A percentile compares a stretch with the other conserved stretches of the same genome.
phyloP scores from a whole-genome alignment of 2,113 vertebrate species.

The Excalfactoria chinensis region DNA sequence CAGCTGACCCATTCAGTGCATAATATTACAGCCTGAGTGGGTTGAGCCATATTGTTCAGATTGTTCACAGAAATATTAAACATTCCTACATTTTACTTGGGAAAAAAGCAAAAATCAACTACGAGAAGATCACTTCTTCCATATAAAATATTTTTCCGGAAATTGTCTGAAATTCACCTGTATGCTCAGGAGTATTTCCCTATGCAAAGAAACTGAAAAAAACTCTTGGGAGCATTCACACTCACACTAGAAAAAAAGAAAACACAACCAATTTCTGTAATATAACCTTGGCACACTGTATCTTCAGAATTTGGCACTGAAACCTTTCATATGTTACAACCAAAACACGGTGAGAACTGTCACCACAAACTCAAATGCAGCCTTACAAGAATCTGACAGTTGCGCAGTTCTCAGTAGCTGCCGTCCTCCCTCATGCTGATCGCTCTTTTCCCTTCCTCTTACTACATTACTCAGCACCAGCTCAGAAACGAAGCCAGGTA shows the following conservation, averaged over 20 bases:
- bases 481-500: constrained; percentile 26
- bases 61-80: constrained; percentile 37
- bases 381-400: neutral
- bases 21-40: constrained; percentile 13
- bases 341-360: constrained; percentile 35
- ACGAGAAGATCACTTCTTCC: neutral
- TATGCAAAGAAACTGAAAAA: neutral
- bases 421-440: neutral
- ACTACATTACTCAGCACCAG: neutral
- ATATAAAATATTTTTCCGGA: neutral
- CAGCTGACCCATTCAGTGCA: neutral
- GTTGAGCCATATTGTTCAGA: constrained; percentile 22
- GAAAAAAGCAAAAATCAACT: neutral
- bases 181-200: neutral
- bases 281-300: neutral
- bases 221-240: neutral
- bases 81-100: constrained; percentile 3
- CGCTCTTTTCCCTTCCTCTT: neutral
- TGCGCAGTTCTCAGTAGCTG: neutral
- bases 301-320: constrained; percentile 6
- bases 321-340: constrained; percentile 7
- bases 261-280: neutral
- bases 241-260: neutral
- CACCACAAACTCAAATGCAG: neutral
- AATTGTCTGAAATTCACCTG: neutral